Evolutionary conservation across 2,797 vertebrate genomes (phyloP).

Genomic region (Rhinatrema bivittatum): DNA sequence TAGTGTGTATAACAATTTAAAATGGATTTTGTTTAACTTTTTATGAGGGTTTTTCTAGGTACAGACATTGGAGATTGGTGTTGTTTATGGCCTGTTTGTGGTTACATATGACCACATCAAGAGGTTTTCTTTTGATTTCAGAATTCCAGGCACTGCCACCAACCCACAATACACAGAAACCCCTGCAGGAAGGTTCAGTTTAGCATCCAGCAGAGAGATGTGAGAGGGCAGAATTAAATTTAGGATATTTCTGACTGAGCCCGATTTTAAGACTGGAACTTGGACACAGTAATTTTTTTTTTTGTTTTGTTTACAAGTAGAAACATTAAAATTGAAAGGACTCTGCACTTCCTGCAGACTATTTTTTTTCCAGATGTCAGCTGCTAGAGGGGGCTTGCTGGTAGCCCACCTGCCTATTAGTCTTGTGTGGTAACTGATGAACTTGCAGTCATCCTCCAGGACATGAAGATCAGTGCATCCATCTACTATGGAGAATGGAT

Average conservation of each 20-base stretch:
- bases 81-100: too few species aligned
- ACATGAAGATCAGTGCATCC: constrained; percentile 3
- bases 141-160: too few species aligned
- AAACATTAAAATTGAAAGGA: constrained; percentile 20
- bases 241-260: too few species aligned
- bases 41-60: too few species aligned
- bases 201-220: constrained; percentile 20
- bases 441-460: too few species aligned
- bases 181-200: background rate
- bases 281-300: constrained; percentile 34
- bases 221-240: constrained; percentile 25
- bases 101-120: too few species aligned
- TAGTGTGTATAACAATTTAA: too few species aligned
- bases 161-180: too few species aligned
- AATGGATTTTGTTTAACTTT: too few species aligned
- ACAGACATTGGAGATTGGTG: too few species aligned
- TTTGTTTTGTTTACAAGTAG: constrained; percentile 38
- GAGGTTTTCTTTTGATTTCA: too few species aligned
- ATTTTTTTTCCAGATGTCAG: constrained; percentile 42
- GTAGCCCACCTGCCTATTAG: constrained; percentile 43
- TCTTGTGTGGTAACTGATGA: constrained; percentile 36
- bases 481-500: background rate
- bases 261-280: constrained; percentile 43
- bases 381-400: constrained; percentile 11
- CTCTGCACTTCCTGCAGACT: constrained; percentile 20